Percentiles rank a stretch among this genome's conserved stretches.
phyloP scores from a whole-genome alignment of 2,797 vertebrate species.

The Esox lucius region DNA sequence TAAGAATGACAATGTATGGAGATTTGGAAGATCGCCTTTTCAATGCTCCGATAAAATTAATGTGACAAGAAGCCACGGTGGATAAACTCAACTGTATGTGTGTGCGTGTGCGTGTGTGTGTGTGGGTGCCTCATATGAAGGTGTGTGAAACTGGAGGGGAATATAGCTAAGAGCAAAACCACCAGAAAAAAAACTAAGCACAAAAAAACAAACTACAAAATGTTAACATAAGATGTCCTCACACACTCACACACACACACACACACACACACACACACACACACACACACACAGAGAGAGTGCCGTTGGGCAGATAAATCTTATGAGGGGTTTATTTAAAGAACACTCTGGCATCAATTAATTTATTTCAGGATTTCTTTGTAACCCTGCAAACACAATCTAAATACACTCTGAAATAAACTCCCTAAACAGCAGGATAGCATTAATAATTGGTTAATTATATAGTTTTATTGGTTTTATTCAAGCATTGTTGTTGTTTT shows the following conservation, averaged over 20 bases:
- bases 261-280: no score
- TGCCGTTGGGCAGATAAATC: neutral
- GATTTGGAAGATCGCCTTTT: conserved; percentile 14
- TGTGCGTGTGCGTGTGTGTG: neutral
- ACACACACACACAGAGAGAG: no score
- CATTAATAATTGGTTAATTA: no score
- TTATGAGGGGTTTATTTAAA: neutral
- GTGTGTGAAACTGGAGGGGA: no score
- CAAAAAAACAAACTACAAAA: no score
- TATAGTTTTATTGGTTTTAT: no score
- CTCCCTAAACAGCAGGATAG: no score
- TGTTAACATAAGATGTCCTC: neutral
- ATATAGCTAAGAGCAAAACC: no score
- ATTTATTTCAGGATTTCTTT: neutral
- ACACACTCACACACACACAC: no score
- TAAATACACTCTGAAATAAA: neutral
- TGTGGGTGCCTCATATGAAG: neutral
- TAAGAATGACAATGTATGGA: conserved; percentile 11
- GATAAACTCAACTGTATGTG: neutral
- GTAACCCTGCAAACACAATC: neutral
- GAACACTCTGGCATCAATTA: neutral
- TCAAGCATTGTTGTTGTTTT: no score
- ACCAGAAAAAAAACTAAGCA: no score
- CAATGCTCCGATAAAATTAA: conserved; percentile 16
- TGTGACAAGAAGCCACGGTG: neutral